Conservation (phyloP, 2,888 invertebrate genomes). For the Gastrophysa polygoni region DNA sequence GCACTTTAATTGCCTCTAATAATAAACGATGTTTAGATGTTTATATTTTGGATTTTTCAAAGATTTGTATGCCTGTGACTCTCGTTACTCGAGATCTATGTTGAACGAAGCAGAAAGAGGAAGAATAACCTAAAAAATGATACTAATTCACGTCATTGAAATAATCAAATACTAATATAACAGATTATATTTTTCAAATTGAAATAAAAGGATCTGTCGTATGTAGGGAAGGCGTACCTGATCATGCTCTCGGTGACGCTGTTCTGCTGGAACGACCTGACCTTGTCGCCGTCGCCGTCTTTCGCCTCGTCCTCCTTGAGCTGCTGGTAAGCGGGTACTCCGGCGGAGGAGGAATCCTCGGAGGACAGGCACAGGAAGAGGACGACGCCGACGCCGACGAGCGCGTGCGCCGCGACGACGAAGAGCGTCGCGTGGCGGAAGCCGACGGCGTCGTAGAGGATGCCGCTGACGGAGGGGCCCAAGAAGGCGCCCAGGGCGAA, state of each 20-base stretch:
- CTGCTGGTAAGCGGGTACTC: conserved; percentile 54
- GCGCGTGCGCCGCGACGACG: conserved; percentile 68
- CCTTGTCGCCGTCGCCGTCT: conserved; percentile 60
- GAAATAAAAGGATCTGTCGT: conserved; percentile 7
- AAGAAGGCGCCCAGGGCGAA: conserved; percentile 89
- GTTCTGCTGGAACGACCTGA: conserved; percentile 39
- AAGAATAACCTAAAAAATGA: no score
- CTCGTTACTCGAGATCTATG: no score
- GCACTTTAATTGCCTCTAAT: no score
- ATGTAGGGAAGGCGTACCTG: no score
- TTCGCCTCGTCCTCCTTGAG: conserved; percentile 62
- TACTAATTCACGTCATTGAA: no score
- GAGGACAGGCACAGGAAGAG: conserved; percentile 57
- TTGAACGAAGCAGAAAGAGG: no score
- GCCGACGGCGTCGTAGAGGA: conserved; percentile 74
- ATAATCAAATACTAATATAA: no score
- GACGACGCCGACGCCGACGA: conserved; percentile 63
- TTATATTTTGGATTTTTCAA: no score
- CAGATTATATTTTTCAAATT: no score
- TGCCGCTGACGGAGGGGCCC: conserved; percentile 78
- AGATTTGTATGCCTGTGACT: no score
- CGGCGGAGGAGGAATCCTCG: neutral
- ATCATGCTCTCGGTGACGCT: conserved; percentile 53
- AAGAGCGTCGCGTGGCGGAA: conserved; percentile 75
- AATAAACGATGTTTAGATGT: no score